Percentiles rank a stretch among this genome's conserved stretches.
Conservation (phyloP, 35 echinoderm and acorn worm genomes). For the Apostichopus japonicus region DNA sequence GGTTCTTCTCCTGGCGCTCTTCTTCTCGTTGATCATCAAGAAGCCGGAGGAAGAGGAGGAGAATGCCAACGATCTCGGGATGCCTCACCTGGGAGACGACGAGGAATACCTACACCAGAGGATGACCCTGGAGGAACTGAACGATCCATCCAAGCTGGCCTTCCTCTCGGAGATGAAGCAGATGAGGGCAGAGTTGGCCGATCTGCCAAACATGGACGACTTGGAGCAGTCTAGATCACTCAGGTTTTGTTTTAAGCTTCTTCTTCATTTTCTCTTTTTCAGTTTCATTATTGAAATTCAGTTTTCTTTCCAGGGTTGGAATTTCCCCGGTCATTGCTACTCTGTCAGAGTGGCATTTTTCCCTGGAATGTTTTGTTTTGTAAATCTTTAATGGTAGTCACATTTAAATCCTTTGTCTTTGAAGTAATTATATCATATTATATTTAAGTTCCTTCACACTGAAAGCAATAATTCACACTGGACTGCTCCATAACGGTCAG, state of each 20-base stretch:
- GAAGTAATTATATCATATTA: no score
- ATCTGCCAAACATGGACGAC: conserved; percentile 71
- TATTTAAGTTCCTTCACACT: no score
- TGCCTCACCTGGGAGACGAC: conserved; percentile 75
- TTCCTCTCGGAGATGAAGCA: conserved; percentile 48
- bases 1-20: conserved; percentile 36
- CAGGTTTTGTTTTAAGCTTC: conserved; percentile 43
- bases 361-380: no score
- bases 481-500: no score
- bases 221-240: conserved; percentile 68
- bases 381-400: no score
- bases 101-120: conserved; percentile 87
- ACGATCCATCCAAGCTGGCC: conserved; percentile 57
- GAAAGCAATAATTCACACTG: no score
- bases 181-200: not conserved
- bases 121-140: conserved; percentile 70
- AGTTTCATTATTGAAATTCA: no score
- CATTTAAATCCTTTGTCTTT: no score
- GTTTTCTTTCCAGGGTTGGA: no score
- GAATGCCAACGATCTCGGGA: conserved; percentile 48
- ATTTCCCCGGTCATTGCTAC: not conserved
- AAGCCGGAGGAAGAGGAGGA: conserved; percentile 88
- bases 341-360: no score
- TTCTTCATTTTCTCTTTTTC: not conserved
- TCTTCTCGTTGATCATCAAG: conserved; percentile 59